Conservation (phyloP, 2,888 invertebrate genomes). For the Polydrusus tereticollis region DNA sequence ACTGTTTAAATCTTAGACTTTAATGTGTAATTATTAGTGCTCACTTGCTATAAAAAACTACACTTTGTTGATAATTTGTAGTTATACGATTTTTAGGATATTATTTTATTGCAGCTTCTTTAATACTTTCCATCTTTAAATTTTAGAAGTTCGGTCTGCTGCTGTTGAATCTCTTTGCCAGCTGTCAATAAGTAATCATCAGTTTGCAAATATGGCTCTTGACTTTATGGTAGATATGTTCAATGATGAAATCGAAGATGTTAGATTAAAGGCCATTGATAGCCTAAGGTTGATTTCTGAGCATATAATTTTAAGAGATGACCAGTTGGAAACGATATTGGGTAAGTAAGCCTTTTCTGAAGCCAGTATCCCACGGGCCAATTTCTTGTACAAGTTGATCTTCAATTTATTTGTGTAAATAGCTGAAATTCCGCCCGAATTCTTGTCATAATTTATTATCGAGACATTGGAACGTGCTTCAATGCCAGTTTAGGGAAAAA, state of each 20-base stretch:
- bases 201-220: conserved; percentile 89
- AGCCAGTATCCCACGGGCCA: background rate
- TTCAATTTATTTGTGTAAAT: background rate
- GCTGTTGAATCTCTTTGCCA: conserved; percentile 94
- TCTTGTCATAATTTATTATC: too few relatives aligned
- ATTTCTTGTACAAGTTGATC: background rate
- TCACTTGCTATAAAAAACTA: too few relatives aligned
- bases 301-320: conserved; percentile 91
- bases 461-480: too few relatives aligned
- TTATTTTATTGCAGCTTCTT: too few relatives aligned
- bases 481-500: too few relatives aligned
- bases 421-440: too few relatives aligned
- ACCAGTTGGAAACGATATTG: conserved; percentile 95
- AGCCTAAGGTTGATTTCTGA: conserved; percentile 90
- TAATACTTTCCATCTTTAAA: conserved; percentile 4
- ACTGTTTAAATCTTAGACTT: too few relatives aligned
- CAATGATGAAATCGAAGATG: conserved; percentile 99
- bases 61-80: too few relatives aligned
- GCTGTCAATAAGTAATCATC: conserved; percentile 84
- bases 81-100: too few relatives aligned
- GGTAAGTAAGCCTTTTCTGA: conserved; percentile 48
- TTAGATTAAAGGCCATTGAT: conserved; percentile 93
- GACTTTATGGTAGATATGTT: conserved; percentile 99
- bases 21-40: too few relatives aligned
- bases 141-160: conserved; percentile 90